Evolutionary conservation across 2,888 invertebrate genomes (phyloP).

Genomic region (Cryptus armator): DNA sequence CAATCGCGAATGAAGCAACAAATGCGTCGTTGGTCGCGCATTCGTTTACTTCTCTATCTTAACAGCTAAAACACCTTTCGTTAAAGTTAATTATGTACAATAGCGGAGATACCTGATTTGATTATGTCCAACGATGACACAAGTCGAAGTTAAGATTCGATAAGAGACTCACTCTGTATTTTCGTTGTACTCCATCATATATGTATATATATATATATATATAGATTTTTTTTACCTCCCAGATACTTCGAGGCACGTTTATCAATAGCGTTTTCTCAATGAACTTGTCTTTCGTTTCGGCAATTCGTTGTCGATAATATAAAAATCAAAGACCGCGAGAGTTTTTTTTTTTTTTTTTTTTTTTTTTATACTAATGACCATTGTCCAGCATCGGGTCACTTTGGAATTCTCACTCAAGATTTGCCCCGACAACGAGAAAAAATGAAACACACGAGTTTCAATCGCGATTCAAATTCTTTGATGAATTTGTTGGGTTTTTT

Average conservation of each 20-base stretch:
- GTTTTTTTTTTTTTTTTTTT: not conserved
- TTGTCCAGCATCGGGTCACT: slow-evolving; percentile 60
- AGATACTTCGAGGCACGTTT: not conserved
- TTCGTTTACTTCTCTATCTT: slow-evolving; percentile 17
- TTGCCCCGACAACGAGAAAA: slow-evolving; percentile 3
- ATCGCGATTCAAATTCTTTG: slow-evolving; percentile 4
- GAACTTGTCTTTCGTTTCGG: slow-evolving; percentile 12
- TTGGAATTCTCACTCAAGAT: slow-evolving; percentile 27
- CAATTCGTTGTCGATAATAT: not conserved
- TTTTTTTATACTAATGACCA: slow-evolving; percentile 18
- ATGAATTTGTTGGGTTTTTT: not conserved
- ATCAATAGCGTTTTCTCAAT: slow-evolving; percentile 4
- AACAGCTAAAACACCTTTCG: slow-evolving; percentile 39
- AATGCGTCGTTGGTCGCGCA: slow-evolving; percentile 6
- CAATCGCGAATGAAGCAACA: not conserved
- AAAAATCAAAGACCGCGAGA: not conserved
- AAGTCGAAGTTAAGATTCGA: slow-evolving; percentile 34
- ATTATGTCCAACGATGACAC: slow-evolving; percentile 46
- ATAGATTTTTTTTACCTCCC: not conserved
- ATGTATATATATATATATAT: not conserved
- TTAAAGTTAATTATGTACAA: slow-evolving; percentile 53
- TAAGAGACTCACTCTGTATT: slow-evolving; percentile 39
- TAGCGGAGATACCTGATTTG: slow-evolving; percentile 38
- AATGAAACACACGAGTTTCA: slow-evolving; percentile 15
- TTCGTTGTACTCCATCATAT: slow-evolving; percentile 8